These are phyloP conservation scores for Andrena chrysosceles DNA, from an alignment of 2,888 invertebrate genomes.

Conservation along the genomic window DNA sequence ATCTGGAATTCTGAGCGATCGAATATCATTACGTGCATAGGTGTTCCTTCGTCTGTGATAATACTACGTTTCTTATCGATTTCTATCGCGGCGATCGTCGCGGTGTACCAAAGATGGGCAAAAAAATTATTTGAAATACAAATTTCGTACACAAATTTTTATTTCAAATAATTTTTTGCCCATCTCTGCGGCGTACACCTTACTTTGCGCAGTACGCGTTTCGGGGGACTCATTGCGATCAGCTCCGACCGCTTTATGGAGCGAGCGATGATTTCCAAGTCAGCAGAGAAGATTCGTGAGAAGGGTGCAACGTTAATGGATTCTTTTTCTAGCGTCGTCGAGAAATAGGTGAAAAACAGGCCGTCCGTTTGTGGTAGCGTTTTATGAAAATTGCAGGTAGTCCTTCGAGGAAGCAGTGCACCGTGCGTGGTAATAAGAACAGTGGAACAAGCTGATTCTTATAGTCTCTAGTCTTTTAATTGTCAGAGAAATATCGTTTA, in stretches of 20 bases:
- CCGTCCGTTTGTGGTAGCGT: constrained; percentile 62
- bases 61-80: constrained; percentile 12
- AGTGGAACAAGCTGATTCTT: constrained; percentile 1
- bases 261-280: constrained; percentile 11
- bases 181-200: neutral
- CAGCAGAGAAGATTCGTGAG: constrained; percentile 12
- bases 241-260: constrained; percentile 2
- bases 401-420: neutral
- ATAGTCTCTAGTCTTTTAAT: too few species aligned
- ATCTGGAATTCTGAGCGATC: constrained; percentile 3
- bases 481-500: too few species aligned
- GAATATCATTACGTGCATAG: constrained; percentile 3
- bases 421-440: constrained; percentile 5
- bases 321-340: constrained; percentile 53
- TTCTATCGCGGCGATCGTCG: neutral
- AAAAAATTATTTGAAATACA: too few species aligned
- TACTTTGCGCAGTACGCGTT: neutral
- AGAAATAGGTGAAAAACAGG: constrained; percentile 54
- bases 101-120: neutral
- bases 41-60: constrained; percentile 35
- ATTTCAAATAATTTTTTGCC: too few species aligned
- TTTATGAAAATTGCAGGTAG: constrained; percentile 47
- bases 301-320: constrained; percentile 42
- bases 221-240: constrained; percentile 18
- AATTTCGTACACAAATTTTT: too few species aligned